These are phyloP conservation scores for Abrostola tripartita DNA, from an alignment of 2,888 invertebrate genomes.

Conservation along the genomic window DNA sequence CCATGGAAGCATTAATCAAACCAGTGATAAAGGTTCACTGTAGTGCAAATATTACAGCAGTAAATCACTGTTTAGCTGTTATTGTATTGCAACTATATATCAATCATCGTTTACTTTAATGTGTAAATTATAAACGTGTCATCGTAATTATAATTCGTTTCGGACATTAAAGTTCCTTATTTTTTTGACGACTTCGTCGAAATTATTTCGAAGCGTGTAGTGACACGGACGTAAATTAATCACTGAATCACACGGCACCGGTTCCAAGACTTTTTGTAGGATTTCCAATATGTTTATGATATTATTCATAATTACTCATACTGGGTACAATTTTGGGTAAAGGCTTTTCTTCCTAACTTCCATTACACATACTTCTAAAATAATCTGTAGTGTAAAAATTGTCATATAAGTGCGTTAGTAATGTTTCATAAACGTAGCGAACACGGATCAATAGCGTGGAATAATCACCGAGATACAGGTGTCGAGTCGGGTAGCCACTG, in stretches of 20 bases:
- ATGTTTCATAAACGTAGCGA: too few species aligned
- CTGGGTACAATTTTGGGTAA: slow-evolving; percentile 18
- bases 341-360: slow-evolving; percentile 25
- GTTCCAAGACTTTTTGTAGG: slow-evolving; percentile 51
- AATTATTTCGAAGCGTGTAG: slow-evolving; percentile 52
- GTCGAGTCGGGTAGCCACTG: neutral
- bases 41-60: slow-evolving; percentile 72
- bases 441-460: neutral
- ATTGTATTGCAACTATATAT: slow-evolving; percentile 65
- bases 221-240: slow-evolving; percentile 57
- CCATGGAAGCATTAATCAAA: slow-evolving; percentile 81
- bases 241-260: slow-evolving; percentile 54
- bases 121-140: slow-evolving; percentile 62
- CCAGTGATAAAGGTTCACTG: slow-evolving; percentile 75
- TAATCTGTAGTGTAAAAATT: too few species aligned
- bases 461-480: neutral
- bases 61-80: slow-evolving; percentile 79
- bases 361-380: neutral
- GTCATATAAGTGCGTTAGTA: too few species aligned
- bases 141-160: slow-evolving; percentile 54
- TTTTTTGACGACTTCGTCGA: slow-evolving; percentile 53
- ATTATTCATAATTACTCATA: slow-evolving; percentile 51
- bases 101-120: slow-evolving; percentile 65
- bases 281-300: slow-evolving; percentile 52
- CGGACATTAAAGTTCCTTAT: slow-evolving; percentile 48